Percentiles rank a stretch among this genome's conserved stretches.
These are phyloP conservation scores for Hyaena hyaena DNA, from an alignment of 2,113 vertebrate species.

Conservation along the genomic window DNA sequence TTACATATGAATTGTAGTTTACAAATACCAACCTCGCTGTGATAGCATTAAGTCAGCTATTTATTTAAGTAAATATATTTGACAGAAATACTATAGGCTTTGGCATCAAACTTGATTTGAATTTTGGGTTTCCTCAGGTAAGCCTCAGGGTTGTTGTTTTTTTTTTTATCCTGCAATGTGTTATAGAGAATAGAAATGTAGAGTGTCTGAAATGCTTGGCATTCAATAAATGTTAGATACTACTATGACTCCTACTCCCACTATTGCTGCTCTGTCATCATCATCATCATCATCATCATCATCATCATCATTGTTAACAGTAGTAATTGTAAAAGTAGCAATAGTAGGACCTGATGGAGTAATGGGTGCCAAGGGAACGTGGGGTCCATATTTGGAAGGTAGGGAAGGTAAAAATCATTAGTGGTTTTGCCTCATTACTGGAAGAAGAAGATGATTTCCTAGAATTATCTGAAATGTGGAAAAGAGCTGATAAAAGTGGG, in stretches of 20 bases:
- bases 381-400: neutral
- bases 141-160: neutral
- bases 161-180: neutral
- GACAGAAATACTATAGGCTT: neutral
- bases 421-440: neutral
- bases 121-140: neutral
- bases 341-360: neutral
- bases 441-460: neutral
- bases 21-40: conserved; percentile 19
- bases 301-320: too few relatives aligned
- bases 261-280: neutral
- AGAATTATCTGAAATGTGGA: neutral
- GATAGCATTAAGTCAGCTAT: neutral
- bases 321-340: neutral
- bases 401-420: neutral
- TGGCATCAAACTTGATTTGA: neutral
- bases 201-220: neutral
- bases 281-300: neutral
- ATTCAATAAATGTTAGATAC: neutral
- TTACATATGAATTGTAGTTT: neutral
- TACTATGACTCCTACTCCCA: accelerated
- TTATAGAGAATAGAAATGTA: neutral
- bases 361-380: neutral
- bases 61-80: neutral
- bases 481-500: neutral